phyloP scores from a whole-genome alignment of 2,888 invertebrate genomes.

The Emesis russula region DNA sequence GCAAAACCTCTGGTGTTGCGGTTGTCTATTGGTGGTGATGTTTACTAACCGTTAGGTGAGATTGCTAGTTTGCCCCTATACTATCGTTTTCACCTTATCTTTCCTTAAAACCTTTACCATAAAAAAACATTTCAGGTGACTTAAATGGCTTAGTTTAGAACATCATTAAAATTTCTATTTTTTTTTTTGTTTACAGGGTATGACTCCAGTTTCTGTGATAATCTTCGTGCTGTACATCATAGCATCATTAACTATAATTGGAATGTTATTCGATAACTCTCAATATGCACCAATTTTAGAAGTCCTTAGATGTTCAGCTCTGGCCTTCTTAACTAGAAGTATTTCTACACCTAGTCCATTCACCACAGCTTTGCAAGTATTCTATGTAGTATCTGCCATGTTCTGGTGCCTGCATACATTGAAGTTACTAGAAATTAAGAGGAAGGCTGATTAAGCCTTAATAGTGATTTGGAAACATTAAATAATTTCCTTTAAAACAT shows the following conservation, averaged over 20 bases:
- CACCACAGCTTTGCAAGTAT: slow-evolving; percentile 94
- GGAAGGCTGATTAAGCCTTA: slow-evolving; percentile 79
- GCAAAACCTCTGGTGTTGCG: no score
- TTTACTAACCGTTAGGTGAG: no score
- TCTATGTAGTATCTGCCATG: slow-evolving; percentile 96
- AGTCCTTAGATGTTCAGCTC: slow-evolving; percentile 96
- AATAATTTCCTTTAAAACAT: not conserved
- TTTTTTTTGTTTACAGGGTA: slow-evolving; percentile 93
- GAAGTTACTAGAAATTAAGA: slow-evolving; percentile 95
- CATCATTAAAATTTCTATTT: not conserved
- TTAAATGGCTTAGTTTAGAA: no score
- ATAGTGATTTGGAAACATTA: slow-evolving; percentile 18
- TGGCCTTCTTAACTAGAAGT: slow-evolving; percentile 95
- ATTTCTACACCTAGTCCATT: slow-evolving; percentile 92
- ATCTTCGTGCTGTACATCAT: slow-evolving; percentile 97
- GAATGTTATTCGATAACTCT: slow-evolving; percentile 97
- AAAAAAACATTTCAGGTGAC: no score
- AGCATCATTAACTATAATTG: slow-evolving; percentile 97
- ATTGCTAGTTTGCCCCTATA: no score
- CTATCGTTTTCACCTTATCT: no score
- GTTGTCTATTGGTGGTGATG: no score
- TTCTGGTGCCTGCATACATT: slow-evolving; percentile 97
- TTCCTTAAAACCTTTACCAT: no score
- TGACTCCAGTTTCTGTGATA: slow-evolving; percentile 96
- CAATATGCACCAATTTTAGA: slow-evolving; percentile 96